phyloP scores from a whole-genome alignment of 2,113 vertebrate genomes.

The Smithornis capensis region DNA sequence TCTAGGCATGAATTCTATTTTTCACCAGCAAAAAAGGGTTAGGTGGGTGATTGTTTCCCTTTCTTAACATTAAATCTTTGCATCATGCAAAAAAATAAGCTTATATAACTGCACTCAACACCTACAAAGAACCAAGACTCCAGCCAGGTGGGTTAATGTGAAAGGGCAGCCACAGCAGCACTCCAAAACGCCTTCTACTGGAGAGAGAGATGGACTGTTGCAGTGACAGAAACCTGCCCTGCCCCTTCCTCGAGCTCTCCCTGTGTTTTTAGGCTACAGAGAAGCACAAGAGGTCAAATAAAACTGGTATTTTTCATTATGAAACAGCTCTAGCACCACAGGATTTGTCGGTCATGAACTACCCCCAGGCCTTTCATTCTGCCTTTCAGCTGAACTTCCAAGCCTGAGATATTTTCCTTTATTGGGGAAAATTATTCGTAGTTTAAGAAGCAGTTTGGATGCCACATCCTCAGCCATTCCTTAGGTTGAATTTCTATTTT shows the following conservation, averaged over 20 bases:
- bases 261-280: neutral
- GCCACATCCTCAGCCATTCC: neutral
- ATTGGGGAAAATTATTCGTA: neutral
- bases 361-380: neutral
- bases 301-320: neutral
- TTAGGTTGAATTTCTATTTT: neutral
- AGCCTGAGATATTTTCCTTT: neutral
- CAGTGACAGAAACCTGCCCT: neutral
- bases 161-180: neutral
- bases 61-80: neutral
- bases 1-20: neutral
- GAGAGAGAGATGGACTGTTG: accelerated
- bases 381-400: neutral
- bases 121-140: neutral
- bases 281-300: neutral
- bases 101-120: neutral
- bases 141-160: neutral
- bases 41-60: neutral
- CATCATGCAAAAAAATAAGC: neutral
- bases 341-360: accelerated
- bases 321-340: accelerated
- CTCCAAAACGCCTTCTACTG: neutral
- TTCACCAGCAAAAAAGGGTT: neutral
- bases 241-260: neutral
- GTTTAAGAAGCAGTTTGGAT: neutral